Evolutionary conservation across 2,888 invertebrate species (phyloP), one percentile per base, ranked within the genome.

Genomic region (Drosophila formosana): DNA sequence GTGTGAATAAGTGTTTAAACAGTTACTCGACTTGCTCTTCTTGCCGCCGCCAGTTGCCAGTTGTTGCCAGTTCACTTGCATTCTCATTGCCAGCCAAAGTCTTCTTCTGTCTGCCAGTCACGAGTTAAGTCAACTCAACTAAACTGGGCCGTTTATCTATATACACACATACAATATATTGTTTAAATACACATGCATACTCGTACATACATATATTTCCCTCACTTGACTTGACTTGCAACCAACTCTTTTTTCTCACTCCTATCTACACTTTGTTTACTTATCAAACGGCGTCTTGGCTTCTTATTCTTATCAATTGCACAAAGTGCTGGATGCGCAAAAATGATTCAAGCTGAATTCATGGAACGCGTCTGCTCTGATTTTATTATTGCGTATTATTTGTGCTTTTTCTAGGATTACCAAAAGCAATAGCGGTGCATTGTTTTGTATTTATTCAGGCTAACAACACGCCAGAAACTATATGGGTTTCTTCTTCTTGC

Each of bases 1-100:
- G 64, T 66, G 78, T 72, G 72, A 50, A 62, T 79, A 69, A 79
- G 75, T 75, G 75, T 75, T 75, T 75, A 79, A 75, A 75, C 61
- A 79, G 70, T 79, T 75, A 75, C 76, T 62, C 47, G 39, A 30
- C 58, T 47, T 52, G 65, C 72, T 63, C 43, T 43, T 63, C 58
- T 32, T 7, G 30, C 41, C 55, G 53, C 50, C 53, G 18, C 18
- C 18, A 18, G 18, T 18, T 18, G 18, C 18, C 18, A 18, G 18
- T 18, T 18, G 18, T 18, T 18, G 18, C 18, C 18, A 18, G n/a
- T 18, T 73, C 78, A 73, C 78, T 78, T 74, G 67, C 78, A 73
- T 57, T 72, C 73, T 72, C 72, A 72, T 43, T 72, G 64, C 52
- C n/a, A 13, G 7, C 32, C 11, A 5, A 37, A 51, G 13, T 30